Percentiles rank a stretch among this genome's conserved stretches.
phyloP scores from a whole-genome alignment of 2,888 invertebrate genomes.

The Gerosis bhagava region DNA sequence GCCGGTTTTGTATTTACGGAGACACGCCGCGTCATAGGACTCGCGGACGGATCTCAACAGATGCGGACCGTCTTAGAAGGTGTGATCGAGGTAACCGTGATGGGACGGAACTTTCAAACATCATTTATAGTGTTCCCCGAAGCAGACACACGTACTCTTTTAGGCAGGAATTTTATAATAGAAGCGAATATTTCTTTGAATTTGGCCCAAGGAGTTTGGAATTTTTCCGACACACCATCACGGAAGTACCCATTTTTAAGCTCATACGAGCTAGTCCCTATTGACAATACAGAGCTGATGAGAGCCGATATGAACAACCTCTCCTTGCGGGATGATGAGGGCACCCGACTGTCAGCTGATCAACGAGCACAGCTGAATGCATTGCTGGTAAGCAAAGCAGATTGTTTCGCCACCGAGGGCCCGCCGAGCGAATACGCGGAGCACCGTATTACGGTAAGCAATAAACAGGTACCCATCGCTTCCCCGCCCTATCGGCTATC shows the following conservation, averaged over 20 bases:
- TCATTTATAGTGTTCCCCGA: neutral
- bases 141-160: neutral
- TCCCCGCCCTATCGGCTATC: constrained; percentile 47
- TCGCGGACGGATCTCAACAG: constrained; percentile 1
- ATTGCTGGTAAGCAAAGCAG: neutral
- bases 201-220: neutral
- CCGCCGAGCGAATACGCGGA: constrained; percentile 1
- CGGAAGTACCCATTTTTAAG: neutral
- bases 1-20: neutral
- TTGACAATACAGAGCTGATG: neutral
- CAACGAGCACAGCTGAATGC: constrained; percentile 1
- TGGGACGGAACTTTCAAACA: neutral
- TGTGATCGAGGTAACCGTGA: neutral
- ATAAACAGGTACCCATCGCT: neutral
- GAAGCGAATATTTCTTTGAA: neutral
- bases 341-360: neutral
- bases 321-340: neutral
- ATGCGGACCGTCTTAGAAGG: neutral
- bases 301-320: neutral
- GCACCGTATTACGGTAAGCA: neutral
- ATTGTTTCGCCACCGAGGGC: neutral
- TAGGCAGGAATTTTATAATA: neutral
- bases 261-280: neutral
- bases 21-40: neutral
- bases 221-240: neutral